Conservation (phyloP, 2,113 vertebrate species). For the Ictalurus furcatus region DNA sequence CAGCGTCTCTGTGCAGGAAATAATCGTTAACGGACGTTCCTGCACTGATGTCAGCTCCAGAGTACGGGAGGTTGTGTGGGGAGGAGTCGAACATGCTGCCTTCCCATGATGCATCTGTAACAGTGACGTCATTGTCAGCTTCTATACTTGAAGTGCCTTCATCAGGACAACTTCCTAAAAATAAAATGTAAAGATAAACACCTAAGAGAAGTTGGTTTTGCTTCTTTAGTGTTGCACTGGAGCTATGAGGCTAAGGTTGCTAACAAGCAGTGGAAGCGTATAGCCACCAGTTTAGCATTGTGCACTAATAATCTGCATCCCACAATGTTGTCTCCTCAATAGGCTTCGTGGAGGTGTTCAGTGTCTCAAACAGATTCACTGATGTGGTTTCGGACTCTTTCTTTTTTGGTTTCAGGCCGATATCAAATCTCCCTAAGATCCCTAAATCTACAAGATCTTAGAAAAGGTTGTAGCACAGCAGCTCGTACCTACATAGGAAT, state of each 20-base stretch:
- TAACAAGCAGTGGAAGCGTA: background rate
- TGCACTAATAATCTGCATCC: background rate
- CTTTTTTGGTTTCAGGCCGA: no score
- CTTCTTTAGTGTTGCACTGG: background rate
- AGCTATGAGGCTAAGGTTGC: background rate
- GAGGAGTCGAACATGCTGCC: constrained; percentile 16
- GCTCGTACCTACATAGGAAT: no score
- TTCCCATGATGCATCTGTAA: constrained; percentile 40
- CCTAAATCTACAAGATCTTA: no score
- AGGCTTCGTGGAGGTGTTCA: background rate
- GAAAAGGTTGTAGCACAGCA: no score
- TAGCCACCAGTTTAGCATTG: background rate
- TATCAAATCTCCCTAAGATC: no score
- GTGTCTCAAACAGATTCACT: background rate
- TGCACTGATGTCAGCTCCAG: constrained; percentile 23
- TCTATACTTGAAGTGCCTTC: constrained; percentile 11
- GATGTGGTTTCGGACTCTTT: background rate
- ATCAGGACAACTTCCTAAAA: constrained; percentile 20
- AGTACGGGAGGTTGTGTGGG: constrained; percentile 19
- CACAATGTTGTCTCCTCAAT: background rate
- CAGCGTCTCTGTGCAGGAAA: constrained; percentile 41
- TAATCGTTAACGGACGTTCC: constrained; percentile 38
- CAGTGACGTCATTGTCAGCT: constrained; percentile 6
- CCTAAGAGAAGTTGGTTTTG: background rate
- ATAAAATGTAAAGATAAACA: constrained; percentile 16